Evolutionary conservation across 1,140 invertebrate species (phyloP).

Genomic region (Polyergus mexicanus): DNA sequence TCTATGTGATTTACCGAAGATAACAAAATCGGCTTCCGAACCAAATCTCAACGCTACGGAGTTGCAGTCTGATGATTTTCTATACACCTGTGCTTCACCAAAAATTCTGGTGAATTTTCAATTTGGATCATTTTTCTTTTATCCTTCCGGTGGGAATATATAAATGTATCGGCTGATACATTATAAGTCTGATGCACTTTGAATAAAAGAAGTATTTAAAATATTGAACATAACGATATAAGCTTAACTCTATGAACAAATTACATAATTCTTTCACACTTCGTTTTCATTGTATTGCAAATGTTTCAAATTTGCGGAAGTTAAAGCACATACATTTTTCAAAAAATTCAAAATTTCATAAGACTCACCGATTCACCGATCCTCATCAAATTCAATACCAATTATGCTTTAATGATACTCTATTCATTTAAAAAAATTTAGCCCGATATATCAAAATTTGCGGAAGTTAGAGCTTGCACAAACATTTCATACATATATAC

Average conservation of each 20-base stretch:
- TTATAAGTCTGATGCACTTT: conserved; percentile 63
- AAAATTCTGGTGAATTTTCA: conserved; percentile 97
- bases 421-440: too few relatives aligned
- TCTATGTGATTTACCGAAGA: conserved; percentile 95
- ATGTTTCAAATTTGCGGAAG: conserved; percentile 28
- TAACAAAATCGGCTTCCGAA: conserved; percentile 96
- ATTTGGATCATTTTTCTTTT: conserved; percentile 89
- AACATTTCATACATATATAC: too few relatives aligned
- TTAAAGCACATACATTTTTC: too few relatives aligned
- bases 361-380: too few relatives aligned
- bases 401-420: too few relatives aligned
- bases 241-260: conserved; percentile 70
- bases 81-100: conserved; percentile 96
- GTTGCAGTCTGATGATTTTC: conserved; percentile 94
- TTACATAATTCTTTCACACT: conserved; percentile 67
- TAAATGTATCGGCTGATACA: conserved; percentile 73
- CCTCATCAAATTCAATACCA: too few relatives aligned
- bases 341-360: too few relatives aligned
- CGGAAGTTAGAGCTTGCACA: too few relatives aligned
- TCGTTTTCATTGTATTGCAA: conserved; percentile 65
- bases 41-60: conserved; percentile 95
- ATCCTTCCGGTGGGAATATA: conserved; percentile 87
- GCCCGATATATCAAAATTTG: too few relatives aligned
- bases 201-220: conserved; percentile 57
- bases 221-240: conserved; percentile 57